Conservation (phyloP, 2,113 vertebrate species). For the Trichechus manatus region DNA sequence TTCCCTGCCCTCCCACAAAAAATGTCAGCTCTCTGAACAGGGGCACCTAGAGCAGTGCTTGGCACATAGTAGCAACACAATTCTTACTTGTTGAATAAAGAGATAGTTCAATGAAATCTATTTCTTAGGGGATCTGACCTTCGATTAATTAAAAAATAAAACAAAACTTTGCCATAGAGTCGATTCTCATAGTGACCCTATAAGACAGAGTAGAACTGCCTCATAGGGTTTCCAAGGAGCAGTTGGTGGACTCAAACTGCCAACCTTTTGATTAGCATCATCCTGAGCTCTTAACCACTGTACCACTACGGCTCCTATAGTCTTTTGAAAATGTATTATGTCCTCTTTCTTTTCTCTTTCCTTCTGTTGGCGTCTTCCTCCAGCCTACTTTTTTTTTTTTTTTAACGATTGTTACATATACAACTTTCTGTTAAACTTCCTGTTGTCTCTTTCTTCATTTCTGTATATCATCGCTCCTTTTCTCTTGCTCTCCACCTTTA, state of each 20-base stretch:
- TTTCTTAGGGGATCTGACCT: not conserved
- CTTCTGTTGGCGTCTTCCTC: not conserved
- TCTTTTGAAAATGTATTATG: not conserved
- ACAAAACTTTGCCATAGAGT: too few species aligned
- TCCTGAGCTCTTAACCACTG: too few species aligned
- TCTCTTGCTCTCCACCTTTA: not conserved
- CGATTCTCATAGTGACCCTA: too few species aligned
- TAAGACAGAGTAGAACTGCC: too few species aligned
- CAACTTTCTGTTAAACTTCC: not conserved
- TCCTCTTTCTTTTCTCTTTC: not conserved
- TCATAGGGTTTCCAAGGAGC: too few species aligned
- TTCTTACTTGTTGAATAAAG: not conserved
- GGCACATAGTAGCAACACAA: not conserved
- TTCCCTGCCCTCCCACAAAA: not conserved
- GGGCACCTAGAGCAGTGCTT: not conserved
- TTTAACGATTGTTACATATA: too few species aligned
- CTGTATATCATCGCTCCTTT: not conserved
- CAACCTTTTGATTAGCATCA: too few species aligned
- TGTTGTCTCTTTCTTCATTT: not conserved
- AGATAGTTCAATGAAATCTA: not conserved
- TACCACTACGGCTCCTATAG: not conserved
- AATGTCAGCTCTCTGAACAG: not conserved
- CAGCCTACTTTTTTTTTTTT: not conserved
- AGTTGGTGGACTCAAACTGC: too few species aligned
- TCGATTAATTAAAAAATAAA: not conserved